Evolutionary conservation across 1,140 invertebrate species (phyloP), one percentile per base, ranked within the genome.

Genomic region (Drosophila pachea): DNA sequence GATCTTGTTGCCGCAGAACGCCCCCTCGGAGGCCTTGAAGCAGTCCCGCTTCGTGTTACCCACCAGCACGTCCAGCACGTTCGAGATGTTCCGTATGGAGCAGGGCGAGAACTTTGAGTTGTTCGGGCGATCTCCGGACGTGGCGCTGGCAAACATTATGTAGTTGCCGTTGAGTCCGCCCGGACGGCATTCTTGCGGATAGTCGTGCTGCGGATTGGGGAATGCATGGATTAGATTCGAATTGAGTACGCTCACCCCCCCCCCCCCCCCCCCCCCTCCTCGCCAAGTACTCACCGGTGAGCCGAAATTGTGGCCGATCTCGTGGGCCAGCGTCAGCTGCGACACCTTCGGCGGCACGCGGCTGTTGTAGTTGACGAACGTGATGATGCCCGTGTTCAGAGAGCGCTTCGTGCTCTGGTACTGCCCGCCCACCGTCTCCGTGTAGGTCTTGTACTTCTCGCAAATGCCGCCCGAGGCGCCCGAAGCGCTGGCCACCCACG

Each of bases 271-370:
- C 22, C 5, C 1, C 43, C 7, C 11, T 9, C 4, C 22, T 12
- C 9, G 16, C 12, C 31, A 33, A 33, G 5, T 4, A 91, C 91
- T 93, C 91, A 97, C 96, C 87, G 97, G 97, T 69, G 98, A 99
- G 55, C 98, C 98, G 91, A 99, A 99, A 90, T 99, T 99, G 88
- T 99, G 98, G 4, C 98, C 98, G 84, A 99, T 99, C 91, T 99
- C 98, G 90, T 99, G 98, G 7, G 98, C 99, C 61, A 99, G 91
- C 7, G 98, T 99, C 9, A 99, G 90, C 88, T 99, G 98, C 5
- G 97, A 99, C 12, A 99, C 98, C 90, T 98, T 98, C 0, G 96
- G 97, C 62, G 95, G 98, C 14, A 99, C 98, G 49, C 97, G 91
- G 88, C 95, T 97, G 83, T 99, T 98, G 91, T 99, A 99, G 91